Evolutionary conservation across 2,113 vertebrate species (phyloP), one percentile per base, ranked within the genome.

Genomic region (Vanacampus margaritifer): DNA sequence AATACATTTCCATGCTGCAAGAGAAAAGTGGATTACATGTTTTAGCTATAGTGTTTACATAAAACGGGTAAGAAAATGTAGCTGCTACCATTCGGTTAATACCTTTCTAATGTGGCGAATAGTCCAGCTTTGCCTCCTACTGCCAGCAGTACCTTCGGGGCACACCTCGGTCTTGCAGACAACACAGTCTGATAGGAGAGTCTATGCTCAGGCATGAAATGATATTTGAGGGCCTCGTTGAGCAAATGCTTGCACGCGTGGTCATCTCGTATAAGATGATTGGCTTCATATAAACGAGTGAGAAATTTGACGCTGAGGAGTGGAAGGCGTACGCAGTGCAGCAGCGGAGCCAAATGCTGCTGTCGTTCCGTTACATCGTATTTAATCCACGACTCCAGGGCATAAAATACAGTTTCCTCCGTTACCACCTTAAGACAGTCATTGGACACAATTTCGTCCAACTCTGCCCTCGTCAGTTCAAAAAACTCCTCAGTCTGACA

Each of bases 151-250:
- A 99, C 95, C 82, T 98, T 98, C 0, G 97, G 95, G 26, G 97
- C 95, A 66, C 97, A 98, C 73, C 97, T 94, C 17, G 96, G 94
- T 36, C 95, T 90, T 0, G 96, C 95, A 69, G 93, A 93, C 83
- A 98, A 81, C 87, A 98, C 84, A 39, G 88, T 98, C 90, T 98
- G 97, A 86, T 97, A 97, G 48, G 96, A 98, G 0, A 99, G 95
- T 81, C 97, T 92, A 86, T 98, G 96, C 69, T 99, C 97, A 32
- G 97, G 97, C 97, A 98, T 98, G 81, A 98, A 99, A 84, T 99
- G 97, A 89, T 99, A 99, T 75, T 98, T 98, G 1, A 98, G 94
- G 39, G 97, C 96, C 92, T 99, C 97, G 3, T 99, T 98, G 57
- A 98, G 93, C 70, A 99, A 93, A 74, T 98, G 96, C 79, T 98